phyloP scores from a whole-genome alignment of 2,113 vertebrate genomes.

The Clarias macrocephalus region DNA sequence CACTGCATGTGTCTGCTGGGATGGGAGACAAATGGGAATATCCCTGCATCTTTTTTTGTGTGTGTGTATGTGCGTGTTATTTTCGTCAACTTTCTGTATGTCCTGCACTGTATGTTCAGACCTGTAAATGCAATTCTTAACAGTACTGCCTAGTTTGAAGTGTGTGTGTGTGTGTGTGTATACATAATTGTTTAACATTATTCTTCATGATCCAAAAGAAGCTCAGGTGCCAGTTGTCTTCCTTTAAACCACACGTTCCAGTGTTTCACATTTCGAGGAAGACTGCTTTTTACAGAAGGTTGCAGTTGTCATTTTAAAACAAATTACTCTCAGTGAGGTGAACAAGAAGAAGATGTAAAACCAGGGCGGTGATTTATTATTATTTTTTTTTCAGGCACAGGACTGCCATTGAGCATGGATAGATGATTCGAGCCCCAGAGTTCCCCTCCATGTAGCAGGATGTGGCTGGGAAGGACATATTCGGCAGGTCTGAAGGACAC shows the following conservation, averaged over 20 bases:
- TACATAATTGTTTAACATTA: background rate
- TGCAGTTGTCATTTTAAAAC: slow-evolving; percentile 28
- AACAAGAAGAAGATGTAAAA: slow-evolving; percentile 14
- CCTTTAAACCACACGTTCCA: background rate
- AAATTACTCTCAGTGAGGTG: slow-evolving; percentile 20
- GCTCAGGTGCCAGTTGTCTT: background rate
- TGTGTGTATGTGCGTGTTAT: background rate
- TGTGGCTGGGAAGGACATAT: slow-evolving; percentile 30
- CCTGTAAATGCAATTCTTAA: slow-evolving; percentile 2
- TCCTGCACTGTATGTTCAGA: slow-evolving; percentile 3
- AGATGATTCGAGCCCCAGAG: slow-evolving; percentile 31
- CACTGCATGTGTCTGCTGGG: slow-evolving; percentile 44
- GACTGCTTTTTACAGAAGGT: background rate
- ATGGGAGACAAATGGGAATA: slow-evolving; percentile 47
- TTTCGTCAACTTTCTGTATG: slow-evolving; percentile 13
- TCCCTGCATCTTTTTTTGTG: slow-evolving; percentile 4
- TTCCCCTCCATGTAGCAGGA: slow-evolving; percentile 28
- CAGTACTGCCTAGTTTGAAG: slow-evolving; percentile 11
- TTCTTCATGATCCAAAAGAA: background rate
- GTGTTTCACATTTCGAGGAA: background rate
- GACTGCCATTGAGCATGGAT: slow-evolving; percentile 13
- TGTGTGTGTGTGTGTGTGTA: background rate
- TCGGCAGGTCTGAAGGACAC: slow-evolving; percentile 44
- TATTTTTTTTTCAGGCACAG: background rate
- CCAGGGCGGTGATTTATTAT: background rate